Conservation (phyloP, 37 sponge, comb jelly and placozoan species). For the Beroe forskalii region DNA sequence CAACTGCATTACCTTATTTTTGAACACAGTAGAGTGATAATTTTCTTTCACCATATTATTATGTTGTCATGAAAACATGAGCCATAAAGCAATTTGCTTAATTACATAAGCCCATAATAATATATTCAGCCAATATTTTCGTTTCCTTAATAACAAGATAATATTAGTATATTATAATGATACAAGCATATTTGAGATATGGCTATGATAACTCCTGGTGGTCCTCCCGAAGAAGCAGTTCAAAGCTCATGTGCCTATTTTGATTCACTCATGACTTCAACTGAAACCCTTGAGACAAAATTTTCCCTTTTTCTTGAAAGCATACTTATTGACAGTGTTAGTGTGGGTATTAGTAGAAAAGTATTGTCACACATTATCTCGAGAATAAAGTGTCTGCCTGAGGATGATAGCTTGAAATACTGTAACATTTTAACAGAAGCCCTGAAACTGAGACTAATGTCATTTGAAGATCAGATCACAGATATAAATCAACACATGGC, state of each 20-base stretch:
- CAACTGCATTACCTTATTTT: no score
- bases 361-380: constrained; percentile 8
- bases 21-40: no score
- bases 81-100: no score
- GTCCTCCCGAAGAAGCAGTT: constrained; percentile 9
- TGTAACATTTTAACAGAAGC: constrained; percentile 9
- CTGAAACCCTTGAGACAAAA: background rate
- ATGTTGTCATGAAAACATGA: no score
- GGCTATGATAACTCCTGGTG: background rate
- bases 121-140: no score
- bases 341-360: constrained; percentile 59
- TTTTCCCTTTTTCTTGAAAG: background rate
- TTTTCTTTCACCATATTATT: no score
- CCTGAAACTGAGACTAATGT: constrained; percentile 30
- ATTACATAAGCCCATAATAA: no score
- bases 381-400: background rate
- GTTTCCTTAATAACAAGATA: no score
- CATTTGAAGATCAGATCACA: constrained; percentile 70
- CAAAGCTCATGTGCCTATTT: constrained; percentile 11
- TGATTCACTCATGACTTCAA: background rate
- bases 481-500: constrained; percentile 73
- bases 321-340: constrained; percentile 46
- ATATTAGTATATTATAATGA: no score
- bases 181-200: no score
- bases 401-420: background rate